Evolutionary conservation across 1,140 invertebrate genomes (phyloP).

Genomic region (Hylaeus volcanicus): DNA sequence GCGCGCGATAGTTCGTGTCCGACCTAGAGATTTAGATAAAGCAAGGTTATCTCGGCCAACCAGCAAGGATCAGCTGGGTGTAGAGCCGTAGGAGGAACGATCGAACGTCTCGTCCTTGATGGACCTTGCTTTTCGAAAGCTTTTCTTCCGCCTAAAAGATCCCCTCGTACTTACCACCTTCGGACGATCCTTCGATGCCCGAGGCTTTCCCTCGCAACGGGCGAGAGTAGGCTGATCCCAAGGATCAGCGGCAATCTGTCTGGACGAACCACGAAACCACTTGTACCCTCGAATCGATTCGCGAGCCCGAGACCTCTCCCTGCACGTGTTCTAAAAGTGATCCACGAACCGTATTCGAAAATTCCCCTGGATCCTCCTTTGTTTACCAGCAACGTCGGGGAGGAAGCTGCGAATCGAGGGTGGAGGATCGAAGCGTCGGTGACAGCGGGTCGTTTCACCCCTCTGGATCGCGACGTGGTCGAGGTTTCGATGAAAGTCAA

Average conservation of each 20-base stretch:
- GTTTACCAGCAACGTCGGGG: not conserved
- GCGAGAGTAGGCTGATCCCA: not conserved
- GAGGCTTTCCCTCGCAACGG: not conserved
- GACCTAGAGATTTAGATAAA: constrained; percentile 20
- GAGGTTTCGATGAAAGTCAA: not conserved
- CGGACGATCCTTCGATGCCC: not conserved
- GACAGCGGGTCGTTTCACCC: no score
- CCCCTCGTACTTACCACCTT: not conserved
- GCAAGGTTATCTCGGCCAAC: constrained; percentile 22
- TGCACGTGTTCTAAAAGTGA: constrained; percentile 23
- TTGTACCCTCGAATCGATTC: constrained; percentile 25
- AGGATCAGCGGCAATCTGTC: not conserved
- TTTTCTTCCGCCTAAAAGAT: no score
- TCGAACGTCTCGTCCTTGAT: constrained; percentile 36
- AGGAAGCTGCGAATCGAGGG: not conserved
- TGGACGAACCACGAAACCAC: constrained; percentile 14
- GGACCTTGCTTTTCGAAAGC: constrained; percentile 2
- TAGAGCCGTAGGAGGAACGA: not conserved
- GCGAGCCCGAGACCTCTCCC: not conserved
- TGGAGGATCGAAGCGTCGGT: no score
- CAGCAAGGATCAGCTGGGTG: constrained; percentile 19
- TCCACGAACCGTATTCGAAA: not conserved
- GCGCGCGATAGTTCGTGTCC: constrained; percentile 13
- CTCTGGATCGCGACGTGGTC: not conserved
- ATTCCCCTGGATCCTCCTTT: not conserved